These are phyloP conservation scores for Climacteris rufus DNA, from an alignment of 2,113 vertebrate species.

Conservation along the genomic window DNA sequence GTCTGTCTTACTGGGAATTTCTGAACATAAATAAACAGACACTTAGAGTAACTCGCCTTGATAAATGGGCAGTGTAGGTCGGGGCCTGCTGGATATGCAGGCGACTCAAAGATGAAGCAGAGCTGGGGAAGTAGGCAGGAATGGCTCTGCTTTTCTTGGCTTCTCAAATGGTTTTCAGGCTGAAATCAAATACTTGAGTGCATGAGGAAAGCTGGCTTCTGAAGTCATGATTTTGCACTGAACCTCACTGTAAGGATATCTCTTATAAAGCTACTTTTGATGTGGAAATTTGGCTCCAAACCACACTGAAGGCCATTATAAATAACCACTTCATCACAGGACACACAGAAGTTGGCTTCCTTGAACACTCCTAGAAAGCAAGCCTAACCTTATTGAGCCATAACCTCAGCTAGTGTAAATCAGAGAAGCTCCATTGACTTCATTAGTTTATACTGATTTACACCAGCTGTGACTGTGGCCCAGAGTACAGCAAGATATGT, in stretches of 20 bases:
- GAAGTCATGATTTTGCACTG: conserved; percentile 69
- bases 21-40: conserved; percentile 46
- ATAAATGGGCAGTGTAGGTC: conserved; percentile 59
- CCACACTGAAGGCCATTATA: conserved; percentile 69
- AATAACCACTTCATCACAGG: conserved; percentile 69
- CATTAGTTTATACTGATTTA: conserved; percentile 39
- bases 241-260: conserved; percentile 69
- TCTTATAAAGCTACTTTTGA: conserved; percentile 71
- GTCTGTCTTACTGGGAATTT: conserved; percentile 59
- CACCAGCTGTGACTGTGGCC: conserved; percentile 34
- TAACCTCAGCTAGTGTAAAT: conserved; percentile 51
- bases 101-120: conserved; percentile 61
- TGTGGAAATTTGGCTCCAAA: conserved; percentile 68
- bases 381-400: conserved; percentile 47
- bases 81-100: conserved; percentile 41
- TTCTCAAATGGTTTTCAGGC: conserved; percentile 56
- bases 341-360: conserved; percentile 66
- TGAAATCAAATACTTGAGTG: conserved; percentile 69
- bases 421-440: conserved; percentile 38
- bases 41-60: conserved; percentile 59
- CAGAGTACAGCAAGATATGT: conserved; percentile 13
- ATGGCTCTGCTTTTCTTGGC: conserved; percentile 73
- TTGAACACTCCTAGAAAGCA: conserved; percentile 63
- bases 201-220: conserved; percentile 65
- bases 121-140: conserved; percentile 66